Evolutionary conservation across 1,140 invertebrate genomes (phyloP).

Genomic region (Proctacanthus coquilletti): DNA sequence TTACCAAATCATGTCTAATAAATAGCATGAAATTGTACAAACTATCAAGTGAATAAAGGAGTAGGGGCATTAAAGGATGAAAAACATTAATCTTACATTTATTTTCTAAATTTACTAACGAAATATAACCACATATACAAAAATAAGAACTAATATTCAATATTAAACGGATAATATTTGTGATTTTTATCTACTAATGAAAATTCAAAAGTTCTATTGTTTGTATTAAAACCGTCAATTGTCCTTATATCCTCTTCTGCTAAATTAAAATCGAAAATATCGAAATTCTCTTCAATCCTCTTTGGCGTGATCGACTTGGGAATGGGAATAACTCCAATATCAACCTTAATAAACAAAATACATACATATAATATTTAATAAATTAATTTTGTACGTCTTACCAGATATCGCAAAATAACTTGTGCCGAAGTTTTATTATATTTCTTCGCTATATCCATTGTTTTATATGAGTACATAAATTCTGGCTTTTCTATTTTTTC

Average conservation of each 20-base stretch:
- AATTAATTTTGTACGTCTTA: constrained; percentile 24
- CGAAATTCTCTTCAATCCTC: constrained; percentile 55
- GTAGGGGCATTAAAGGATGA: no score
- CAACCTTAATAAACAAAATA: constrained; percentile 34
- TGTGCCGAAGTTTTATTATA: constrained; percentile 53
- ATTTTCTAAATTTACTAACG: constrained; percentile 20
- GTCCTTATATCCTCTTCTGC: constrained; percentile 36
- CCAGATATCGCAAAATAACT: constrained; percentile 41
- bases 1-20: no score
- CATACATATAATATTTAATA: neutral
- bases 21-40: no score
- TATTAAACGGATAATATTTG: constrained; percentile 13
- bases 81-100: no score
- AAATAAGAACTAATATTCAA: neutral
- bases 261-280: constrained; percentile 62
- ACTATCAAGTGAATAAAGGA: no score
- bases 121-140: constrained; percentile 8
- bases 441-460: constrained; percentile 41
- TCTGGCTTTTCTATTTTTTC: constrained; percentile 44
- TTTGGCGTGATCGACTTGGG: constrained; percentile 62
- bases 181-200: constrained; percentile 5
- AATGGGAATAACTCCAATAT: constrained; percentile 59
- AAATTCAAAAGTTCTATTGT: neutral
- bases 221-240: constrained; percentile 24
- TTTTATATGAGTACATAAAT: constrained; percentile 39